phyloP scores from a whole-genome alignment of 1,140 invertebrate genomes.

The Scaptomyza graminum region DNA sequence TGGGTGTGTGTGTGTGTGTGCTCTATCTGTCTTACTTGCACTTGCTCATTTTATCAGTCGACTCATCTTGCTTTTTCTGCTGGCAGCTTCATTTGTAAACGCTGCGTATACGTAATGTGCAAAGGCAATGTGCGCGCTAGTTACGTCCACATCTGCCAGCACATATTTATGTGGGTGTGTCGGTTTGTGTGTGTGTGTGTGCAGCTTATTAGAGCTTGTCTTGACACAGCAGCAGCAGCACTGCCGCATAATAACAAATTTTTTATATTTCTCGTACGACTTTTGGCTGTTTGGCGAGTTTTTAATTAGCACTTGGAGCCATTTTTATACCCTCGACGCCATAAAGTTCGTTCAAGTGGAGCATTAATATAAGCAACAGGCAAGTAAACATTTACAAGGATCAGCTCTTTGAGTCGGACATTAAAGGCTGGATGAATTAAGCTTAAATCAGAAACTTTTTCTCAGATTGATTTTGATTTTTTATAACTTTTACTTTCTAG shows the following conservation, averaged over 20 bases:
- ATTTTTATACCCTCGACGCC: conserved; percentile 25
- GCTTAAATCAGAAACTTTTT: too few species aligned
- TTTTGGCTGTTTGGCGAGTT: conserved; percentile 55
- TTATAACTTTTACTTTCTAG: neutral
- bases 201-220: conserved; percentile 55
- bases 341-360: neutral
- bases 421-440: too few species aligned
- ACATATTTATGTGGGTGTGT: conserved; percentile 2
- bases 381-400: too few species aligned
- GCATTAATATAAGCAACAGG: conserved; percentile 1
- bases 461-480: too few species aligned
- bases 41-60: conserved; percentile 30
- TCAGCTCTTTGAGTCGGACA: too few species aligned
- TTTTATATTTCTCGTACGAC: conserved; percentile 30
- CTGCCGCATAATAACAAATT: conserved; percentile 54
- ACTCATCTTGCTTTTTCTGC: conserved; percentile 19
- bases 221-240: conserved; percentile 38
- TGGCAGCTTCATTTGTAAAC: conserved; percentile 69
- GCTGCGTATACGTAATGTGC: conserved; percentile 59
- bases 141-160: conserved; percentile 22
- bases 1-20: conserved; percentile 17
- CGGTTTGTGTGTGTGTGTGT: conserved; percentile 22
- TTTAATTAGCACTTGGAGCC: conserved; percentile 53
- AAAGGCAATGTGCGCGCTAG: conserved; percentile 41
- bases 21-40: conserved; percentile 20